phyloP scores from a whole-genome alignment of 2,797 vertebrate genomes.

The Manis pentadactyla region DNA sequence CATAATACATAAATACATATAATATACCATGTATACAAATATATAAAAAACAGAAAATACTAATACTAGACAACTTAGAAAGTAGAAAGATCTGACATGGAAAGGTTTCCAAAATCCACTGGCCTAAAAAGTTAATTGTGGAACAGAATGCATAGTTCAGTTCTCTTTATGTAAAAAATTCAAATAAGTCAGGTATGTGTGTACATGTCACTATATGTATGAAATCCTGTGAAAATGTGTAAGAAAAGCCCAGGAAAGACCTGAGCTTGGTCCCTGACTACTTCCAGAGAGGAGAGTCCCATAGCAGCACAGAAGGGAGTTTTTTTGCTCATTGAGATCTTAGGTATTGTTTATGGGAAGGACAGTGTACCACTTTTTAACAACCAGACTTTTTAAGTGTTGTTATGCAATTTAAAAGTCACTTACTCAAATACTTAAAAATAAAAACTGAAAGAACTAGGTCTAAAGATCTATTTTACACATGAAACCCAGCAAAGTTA shows the following conservation, averaged over 20 bases:
- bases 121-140: neutral
- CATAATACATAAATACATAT: too few species aligned
- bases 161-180: neutral
- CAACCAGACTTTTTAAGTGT: neutral
- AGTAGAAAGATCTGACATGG: neutral
- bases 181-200: neutral
- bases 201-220: too few species aligned
- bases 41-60: too few species aligned
- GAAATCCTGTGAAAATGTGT: neutral
- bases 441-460: neutral
- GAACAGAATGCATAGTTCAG: neutral
- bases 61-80: neutral
- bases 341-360: neutral
- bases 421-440: neutral
- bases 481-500: neutral
- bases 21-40: too few species aligned
- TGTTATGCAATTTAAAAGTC: neutral
- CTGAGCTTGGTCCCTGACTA: rapidly evolving
- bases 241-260: neutral
- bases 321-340: rapidly evolving
- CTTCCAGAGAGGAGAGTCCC: neutral
- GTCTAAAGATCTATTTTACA: neutral
- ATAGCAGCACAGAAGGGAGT: rapidly evolving
- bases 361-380: too few species aligned
- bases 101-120: neutral